Conservation (phyloP, 2,888 invertebrate genomes). For the Drosophila sordidula region DNA sequence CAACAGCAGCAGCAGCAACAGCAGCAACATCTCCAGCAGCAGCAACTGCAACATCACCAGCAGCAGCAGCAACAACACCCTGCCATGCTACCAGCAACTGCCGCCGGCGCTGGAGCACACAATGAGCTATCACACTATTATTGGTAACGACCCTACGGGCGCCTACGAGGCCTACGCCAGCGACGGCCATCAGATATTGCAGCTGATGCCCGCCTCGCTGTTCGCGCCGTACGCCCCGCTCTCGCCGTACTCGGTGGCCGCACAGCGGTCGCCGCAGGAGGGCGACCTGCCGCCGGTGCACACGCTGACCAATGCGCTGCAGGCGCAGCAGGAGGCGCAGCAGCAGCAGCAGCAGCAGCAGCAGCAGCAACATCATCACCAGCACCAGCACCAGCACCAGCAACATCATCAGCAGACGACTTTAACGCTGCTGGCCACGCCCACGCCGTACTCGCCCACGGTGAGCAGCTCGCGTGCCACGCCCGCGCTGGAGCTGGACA, state of each 20-base stretch:
- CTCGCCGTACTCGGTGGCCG: slow-evolving; percentile 71
- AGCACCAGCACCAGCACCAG: slow-evolving; percentile 61
- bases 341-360: slow-evolving; percentile 58
- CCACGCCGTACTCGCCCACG: slow-evolving; percentile 78
- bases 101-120: slow-evolving; percentile 87
- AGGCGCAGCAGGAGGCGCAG: slow-evolving; percentile 71
- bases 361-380: slow-evolving; percentile 47
- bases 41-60: slow-evolving; percentile 73
- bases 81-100: slow-evolving; percentile 85
- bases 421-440: slow-evolving; percentile 59
- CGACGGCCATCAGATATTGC: slow-evolving; percentile 80
- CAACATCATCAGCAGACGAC: slow-evolving; percentile 54
- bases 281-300: slow-evolving; percentile 83
- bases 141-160: slow-evolving; percentile 89
- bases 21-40: slow-evolving; percentile 59
- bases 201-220: slow-evolving; percentile 80
- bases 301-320: slow-evolving; percentile 68
- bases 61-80: slow-evolving; percentile 79
- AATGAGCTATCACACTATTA: slow-evolving; percentile 91
- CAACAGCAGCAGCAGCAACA: slow-evolving; percentile 64
- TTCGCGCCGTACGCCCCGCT: slow-evolving; percentile 77
- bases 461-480: slow-evolving; percentile 84
- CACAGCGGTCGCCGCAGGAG: slow-evolving; percentile 81
- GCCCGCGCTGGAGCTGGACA: slow-evolving; percentile 81
- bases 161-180: slow-evolving; percentile 61